phyloP scores from a whole-genome alignment of 2,797 vertebrate species.

The Lithobates sylvaticus region DNA sequence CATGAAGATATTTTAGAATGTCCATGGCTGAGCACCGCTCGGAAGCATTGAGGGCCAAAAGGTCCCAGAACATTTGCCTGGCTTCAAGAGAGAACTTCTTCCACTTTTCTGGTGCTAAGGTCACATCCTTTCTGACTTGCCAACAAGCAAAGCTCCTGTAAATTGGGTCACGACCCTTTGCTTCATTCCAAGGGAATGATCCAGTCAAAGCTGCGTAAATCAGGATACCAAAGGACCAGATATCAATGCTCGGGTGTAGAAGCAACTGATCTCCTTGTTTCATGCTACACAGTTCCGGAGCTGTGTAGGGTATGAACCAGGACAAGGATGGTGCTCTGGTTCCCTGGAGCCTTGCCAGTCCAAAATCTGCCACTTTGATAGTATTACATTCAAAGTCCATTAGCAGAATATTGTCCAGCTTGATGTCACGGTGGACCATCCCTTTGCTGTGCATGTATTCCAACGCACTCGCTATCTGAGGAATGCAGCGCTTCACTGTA shows the following conservation, averaged over 20 bases:
- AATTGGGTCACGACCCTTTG: background rate
- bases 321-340: background rate
- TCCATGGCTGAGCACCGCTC: background rate
- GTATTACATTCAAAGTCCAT: background rate
- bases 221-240: background rate
- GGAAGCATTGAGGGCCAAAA: background rate
- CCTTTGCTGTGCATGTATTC: background rate
- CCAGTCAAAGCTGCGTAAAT: background rate
- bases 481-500: background rate
- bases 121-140: too few relatives aligned
- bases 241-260: background rate
- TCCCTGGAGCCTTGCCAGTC: background rate
- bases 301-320: background rate
- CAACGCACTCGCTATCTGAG: background rate
- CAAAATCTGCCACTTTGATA: background rate
- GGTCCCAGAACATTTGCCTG: background rate
- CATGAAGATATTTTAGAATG: background rate
- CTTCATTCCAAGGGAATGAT: background rate
- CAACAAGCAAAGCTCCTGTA: background rate
- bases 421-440: background rate
- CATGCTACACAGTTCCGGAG: background rate
- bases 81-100: background rate
- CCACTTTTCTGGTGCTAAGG: too few relatives aligned
- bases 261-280: background rate
- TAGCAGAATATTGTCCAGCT: background rate